Evolutionary conservation across 2,888 invertebrate species (phyloP).

Genomic region (Caenorhabditis macrosperma): DNA sequence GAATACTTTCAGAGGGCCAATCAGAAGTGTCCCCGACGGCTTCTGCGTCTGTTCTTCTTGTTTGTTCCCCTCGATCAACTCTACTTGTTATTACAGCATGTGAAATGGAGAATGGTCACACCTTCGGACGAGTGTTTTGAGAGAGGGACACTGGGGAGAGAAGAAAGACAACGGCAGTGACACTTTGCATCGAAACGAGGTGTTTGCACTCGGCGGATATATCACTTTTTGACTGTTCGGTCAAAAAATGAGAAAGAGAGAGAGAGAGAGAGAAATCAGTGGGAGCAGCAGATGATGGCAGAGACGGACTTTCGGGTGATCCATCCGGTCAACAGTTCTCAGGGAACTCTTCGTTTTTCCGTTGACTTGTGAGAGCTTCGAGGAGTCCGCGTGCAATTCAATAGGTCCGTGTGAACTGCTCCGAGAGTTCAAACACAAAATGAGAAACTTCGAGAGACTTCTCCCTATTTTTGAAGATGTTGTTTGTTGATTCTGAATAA

Average conservation of each 20-base stretch:
- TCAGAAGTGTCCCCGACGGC: constrained; percentile 19
- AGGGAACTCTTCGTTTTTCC: too few relatives aligned
- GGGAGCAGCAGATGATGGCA: not conserved
- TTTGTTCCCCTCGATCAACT: not conserved
- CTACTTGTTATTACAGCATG: not conserved
- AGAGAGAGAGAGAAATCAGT: too few relatives aligned
- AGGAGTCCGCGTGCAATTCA: not conserved
- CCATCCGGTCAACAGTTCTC: too few relatives aligned
- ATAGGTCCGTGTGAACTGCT: not conserved
- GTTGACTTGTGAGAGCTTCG: not conserved
- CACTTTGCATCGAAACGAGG: constrained; percentile 10
- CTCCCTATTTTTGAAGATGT: not conserved
- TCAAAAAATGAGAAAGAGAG: constrained; percentile 17
- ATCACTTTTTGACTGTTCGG: constrained; percentile 3
- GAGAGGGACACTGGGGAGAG: constrained; percentile 1
- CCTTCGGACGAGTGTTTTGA: not conserved
- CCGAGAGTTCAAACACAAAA: not conserved
- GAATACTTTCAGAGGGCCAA: constrained; percentile 44
- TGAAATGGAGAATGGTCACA: not conserved
- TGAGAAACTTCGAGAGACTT: not conserved
- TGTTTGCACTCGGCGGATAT: constrained; percentile 25
- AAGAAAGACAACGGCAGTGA: constrained; percentile 1
- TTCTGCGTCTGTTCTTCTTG: constrained; percentile 7
- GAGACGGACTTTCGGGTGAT: not conserved
- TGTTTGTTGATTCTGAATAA: too few relatives aligned